Percentiles rank a stretch among this genome's conserved stretches.
These are phyloP conservation scores for Phengaris alcon DNA, from an alignment of 2,888 invertebrate genomes.

Conservation along the genomic window DNA sequence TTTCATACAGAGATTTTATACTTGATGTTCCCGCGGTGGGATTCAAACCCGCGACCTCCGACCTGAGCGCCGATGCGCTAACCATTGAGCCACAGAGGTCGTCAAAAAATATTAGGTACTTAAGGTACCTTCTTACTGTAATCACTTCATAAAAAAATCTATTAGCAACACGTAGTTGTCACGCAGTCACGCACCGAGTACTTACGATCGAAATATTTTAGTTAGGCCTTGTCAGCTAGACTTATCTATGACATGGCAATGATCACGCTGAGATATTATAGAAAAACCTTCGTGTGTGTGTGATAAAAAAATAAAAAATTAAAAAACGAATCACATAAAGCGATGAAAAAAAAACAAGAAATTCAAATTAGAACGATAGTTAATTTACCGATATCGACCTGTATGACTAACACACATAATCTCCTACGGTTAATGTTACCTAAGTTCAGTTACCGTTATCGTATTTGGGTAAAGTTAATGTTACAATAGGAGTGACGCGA, in stretches of 20 bases:
- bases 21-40: too few relatives aligned
- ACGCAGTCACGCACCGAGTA: background rate
- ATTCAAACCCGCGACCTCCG: too few relatives aligned
- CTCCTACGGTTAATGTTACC: background rate
- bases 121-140: too few relatives aligned
- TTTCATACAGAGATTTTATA: too few relatives aligned
- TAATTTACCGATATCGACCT: constrained; percentile 11
- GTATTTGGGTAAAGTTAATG: constrained; percentile 15
- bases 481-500: constrained; percentile 23
- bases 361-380: background rate
- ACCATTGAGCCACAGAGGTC: too few relatives aligned
- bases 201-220: constrained; percentile 11
- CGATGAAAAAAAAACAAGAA: background rate
- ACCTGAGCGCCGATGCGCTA: too few relatives aligned
- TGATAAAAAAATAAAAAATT: background rate
- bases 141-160: background rate
- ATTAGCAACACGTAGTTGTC: background rate
- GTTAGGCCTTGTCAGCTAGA: constrained; percentile 2
- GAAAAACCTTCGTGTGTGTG: background rate
- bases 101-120: too few relatives aligned
- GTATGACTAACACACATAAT: background rate
- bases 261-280: background rate
- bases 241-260: constrained; percentile 12
- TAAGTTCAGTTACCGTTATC: constrained; percentile 7
- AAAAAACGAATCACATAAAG: too few relatives aligned